These are phyloP conservation scores for Mimachlamys varia DNA, from an alignment of 2,888 invertebrate species.

Conservation along the genomic window DNA sequence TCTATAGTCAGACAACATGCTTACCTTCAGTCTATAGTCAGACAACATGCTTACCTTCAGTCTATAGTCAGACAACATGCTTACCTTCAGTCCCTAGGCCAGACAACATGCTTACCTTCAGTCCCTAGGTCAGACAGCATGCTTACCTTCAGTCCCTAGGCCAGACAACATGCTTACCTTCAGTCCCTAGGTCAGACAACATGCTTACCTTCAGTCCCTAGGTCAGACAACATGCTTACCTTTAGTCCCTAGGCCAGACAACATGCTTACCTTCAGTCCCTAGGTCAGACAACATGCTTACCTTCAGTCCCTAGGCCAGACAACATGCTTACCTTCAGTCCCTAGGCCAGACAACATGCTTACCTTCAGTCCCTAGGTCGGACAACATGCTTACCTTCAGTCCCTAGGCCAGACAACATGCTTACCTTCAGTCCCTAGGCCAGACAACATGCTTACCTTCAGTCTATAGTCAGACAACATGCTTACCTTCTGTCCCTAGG, in stretches of 20 bases:
- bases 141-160: too few species aligned
- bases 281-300: conserved; percentile 81
- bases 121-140: too few species aligned
- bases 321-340: too few species aligned
- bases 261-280: conserved; percentile 88
- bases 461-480: too few species aligned
- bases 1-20: conserved; percentile 85
- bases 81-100: conserved; percentile 83
- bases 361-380: conserved; percentile 98
- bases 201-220: conserved; percentile 95
- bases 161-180: conserved; percentile 88
- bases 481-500: conserved; percentile 81
- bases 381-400: too few species aligned
- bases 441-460: conserved; percentile 89
- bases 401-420: too few species aligned
- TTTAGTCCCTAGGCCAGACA: too few species aligned
- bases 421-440: conserved; percentile 87
- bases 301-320: conserved; percentile 98
- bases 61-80: too few species aligned
- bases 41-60: conserved; percentile 91
- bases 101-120: conserved; percentile 89
- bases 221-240: too few species aligned
- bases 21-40: conserved; percentile 94
- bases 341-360: conserved; percentile 56
- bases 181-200: conserved; percentile 78